phyloP scores from a whole-genome alignment of 1,140 invertebrate species.

The Penaeus japonicus region DNA sequence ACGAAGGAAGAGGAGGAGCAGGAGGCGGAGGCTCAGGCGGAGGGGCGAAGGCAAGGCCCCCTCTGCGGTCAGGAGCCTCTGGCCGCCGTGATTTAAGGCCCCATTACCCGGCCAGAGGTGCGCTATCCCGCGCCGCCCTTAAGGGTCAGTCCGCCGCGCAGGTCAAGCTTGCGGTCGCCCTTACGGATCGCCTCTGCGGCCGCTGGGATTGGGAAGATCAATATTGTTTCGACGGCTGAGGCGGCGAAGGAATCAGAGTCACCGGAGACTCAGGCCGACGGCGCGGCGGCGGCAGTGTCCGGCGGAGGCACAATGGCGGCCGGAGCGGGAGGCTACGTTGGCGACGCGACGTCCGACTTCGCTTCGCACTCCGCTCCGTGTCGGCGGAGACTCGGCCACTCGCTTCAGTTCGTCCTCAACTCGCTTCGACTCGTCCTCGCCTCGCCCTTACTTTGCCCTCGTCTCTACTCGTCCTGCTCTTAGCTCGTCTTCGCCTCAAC shows the following conservation, averaged over 20 bases:
- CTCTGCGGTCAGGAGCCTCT: conserved; percentile 39
- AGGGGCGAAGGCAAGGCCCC: neutral
- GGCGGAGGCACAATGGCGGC: neutral
- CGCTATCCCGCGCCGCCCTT: neutral
- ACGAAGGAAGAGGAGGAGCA: neutral
- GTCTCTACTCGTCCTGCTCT: too few species aligned
- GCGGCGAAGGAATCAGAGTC: neutral
- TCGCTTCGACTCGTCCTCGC: too few species aligned
- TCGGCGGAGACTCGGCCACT: too few species aligned
- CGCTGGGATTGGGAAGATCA: conserved; percentile 15
- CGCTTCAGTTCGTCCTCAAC: too few species aligned
- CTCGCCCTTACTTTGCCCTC: too few species aligned
- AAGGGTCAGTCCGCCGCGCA: neutral
- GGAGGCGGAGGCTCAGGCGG: neutral
- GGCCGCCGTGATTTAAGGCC: conserved; percentile 34
- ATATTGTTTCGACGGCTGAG: neutral
- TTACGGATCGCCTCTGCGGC: neutral
- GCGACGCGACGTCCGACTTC: too few species aligned
- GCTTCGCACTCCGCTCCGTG: too few species aligned
- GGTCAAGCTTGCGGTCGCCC: conserved; percentile 31
- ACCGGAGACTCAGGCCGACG: too few species aligned
- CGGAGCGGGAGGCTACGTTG: too few species aligned
- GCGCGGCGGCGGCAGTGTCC: neutral
- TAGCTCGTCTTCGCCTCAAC: too few species aligned
- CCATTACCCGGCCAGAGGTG: neutral